A percentile compares a stretch with the other conserved stretches of the same genome.
Conservation (phyloP, 2,113 vertebrate genomes). For the Progne subis region DNA sequence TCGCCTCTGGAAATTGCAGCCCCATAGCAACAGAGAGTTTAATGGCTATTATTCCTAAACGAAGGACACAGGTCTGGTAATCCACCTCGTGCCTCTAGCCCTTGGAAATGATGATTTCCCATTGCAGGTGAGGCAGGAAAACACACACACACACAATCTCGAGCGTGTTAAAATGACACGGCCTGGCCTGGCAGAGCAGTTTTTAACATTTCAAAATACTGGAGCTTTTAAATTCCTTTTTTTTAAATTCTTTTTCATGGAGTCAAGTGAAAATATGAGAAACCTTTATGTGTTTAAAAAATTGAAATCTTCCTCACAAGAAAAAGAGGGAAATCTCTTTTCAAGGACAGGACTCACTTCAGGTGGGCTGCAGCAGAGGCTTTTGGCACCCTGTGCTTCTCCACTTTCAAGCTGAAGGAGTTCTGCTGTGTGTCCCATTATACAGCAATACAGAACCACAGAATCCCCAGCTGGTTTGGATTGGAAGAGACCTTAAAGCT, state of each 20-base stretch:
- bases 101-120: background rate
- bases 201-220: background rate
- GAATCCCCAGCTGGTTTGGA: background rate
- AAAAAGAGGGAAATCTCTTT: background rate
- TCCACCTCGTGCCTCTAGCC: background rate
- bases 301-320: background rate
- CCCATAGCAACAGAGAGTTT: slow-evolving; percentile 65
- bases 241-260: background rate
- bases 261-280: background rate
- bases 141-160: background rate
- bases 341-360: background rate
- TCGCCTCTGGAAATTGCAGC: slow-evolving; percentile 46
- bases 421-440: rapidly evolving
- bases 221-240: background rate
- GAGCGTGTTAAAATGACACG: background rate
- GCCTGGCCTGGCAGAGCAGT: background rate
- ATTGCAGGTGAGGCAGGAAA: background rate
- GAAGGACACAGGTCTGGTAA: background rate
- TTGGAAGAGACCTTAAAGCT: background rate
- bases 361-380: background rate
- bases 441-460: background rate
- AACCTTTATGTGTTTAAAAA: background rate
- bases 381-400: background rate
- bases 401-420: background rate
- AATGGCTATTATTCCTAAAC: slow-evolving; percentile 35